Percentiles rank a stretch among this genome's conserved stretches.
phyloP scores from a whole-genome alignment of 2,797 vertebrate genomes.

The Sardinella longiceps region DNA sequence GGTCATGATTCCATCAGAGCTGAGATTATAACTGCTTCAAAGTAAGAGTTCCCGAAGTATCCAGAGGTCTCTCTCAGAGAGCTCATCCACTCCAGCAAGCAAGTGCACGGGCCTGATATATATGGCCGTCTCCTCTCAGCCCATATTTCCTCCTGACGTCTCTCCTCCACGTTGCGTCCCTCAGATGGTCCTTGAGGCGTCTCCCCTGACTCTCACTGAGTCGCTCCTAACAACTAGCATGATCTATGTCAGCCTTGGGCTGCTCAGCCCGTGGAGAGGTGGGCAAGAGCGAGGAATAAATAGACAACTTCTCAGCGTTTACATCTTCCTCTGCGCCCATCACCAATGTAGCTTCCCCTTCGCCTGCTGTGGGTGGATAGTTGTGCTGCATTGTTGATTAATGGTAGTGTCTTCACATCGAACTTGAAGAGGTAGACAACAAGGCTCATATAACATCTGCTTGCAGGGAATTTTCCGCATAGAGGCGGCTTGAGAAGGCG shows the following conservation, averaged over 20 bases:
- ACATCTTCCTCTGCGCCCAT: neutral
- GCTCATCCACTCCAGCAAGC: neutral
- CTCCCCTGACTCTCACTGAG: neutral
- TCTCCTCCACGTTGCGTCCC: neutral
- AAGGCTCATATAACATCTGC: neutral
- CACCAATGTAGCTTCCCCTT: neutral
- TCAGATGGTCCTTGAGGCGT: constrained; percentile 3
- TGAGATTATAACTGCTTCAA: neutral
- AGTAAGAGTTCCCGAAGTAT: neutral
- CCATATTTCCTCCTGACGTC: neutral
- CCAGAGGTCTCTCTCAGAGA: neutral
- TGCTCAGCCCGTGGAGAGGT: neutral
- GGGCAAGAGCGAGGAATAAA: neutral
- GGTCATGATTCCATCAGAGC: neutral
- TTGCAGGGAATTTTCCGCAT: neutral
- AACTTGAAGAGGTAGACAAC: neutral
- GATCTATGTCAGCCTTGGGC: constrained; percentile 12
- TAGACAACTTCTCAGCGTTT: neutral
- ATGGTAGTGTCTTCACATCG: neutral
- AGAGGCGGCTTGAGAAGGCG: neutral
- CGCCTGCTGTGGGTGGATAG: neutral
- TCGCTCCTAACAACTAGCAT: neutral
- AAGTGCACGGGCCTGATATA: neutral
- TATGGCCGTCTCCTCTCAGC: neutral
- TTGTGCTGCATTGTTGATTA: neutral